These are phyloP conservation scores for Lucinisca nassula DNA, from an alignment of 2,888 invertebrate genomes.

Conservation along the genomic window DNA sequence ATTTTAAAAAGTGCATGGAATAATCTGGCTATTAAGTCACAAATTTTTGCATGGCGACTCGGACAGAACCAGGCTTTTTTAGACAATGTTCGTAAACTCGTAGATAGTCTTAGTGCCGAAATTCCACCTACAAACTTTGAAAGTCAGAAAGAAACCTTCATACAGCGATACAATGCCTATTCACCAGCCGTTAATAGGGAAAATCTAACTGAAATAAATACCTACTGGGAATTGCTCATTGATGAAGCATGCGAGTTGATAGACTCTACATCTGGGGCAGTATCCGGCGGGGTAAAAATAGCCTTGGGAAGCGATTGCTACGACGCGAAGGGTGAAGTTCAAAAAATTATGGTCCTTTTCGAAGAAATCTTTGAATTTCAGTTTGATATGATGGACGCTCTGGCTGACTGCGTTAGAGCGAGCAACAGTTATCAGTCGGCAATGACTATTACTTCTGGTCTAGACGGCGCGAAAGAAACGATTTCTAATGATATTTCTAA, in stretches of 20 bases:
- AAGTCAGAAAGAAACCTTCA: neutral
- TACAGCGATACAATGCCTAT: neutral
- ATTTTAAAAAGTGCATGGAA: neutral
- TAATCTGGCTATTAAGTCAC: neutral
- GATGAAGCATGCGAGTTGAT: neutral
- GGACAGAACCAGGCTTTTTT: neutral
- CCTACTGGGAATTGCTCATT: neutral
- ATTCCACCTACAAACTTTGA: neutral
- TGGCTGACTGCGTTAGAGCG: neutral
- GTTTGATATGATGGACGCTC: conserved; percentile 3
- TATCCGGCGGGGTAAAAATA: neutral
- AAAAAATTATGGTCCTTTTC: neutral
- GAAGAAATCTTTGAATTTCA: conserved; percentile 18
- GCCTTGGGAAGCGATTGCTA: neutral
- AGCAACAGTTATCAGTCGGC: neutral
- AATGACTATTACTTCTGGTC: neutral
- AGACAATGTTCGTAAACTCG: neutral
- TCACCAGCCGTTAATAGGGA: neutral
- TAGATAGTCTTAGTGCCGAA: neutral
- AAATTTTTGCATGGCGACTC: neutral
- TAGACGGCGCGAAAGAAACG: neutral
- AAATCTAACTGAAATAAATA: neutral
- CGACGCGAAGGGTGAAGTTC: neutral
- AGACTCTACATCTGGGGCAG: neutral
- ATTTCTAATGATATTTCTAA: neutral